Evolutionary conservation across 1,140 invertebrate species (phyloP), one percentile per base, ranked within the genome.

Genomic region (Macrosteles quadrilineatus): DNA sequence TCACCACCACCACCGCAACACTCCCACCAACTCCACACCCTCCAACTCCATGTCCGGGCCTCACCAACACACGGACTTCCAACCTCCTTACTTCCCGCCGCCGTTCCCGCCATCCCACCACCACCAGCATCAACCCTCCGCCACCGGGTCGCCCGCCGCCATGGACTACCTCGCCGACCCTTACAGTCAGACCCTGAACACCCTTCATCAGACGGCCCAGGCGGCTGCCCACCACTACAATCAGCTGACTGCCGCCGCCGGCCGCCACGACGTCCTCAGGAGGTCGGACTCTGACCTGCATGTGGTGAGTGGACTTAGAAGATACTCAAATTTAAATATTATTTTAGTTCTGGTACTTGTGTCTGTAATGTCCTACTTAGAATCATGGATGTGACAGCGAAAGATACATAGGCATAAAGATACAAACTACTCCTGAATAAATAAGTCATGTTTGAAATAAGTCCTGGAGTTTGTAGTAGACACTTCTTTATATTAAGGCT

Each of bases 21-120:
- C 86, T 31, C 53, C 68, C 36, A 69, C 55, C 45, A 59, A 69
- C 59, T 63, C 55, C 17, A 29, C 97, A 82, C 95, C 95, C 74
- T 95, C 95, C 12, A 97, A 97, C 80, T 66, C 63, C 32, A 45
- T 45, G 53, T 36, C 32, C 27, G 50, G 68, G 1, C 68, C 45
- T 40, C 68, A 59, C 53, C 50, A 69, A 25, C 50, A 62, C 53
- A 64, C 68, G 27, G 68, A 69, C 59, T 69, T 69, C 27, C 68
- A 97, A 83, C 95, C 95, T 74, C 95, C 95, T 12, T 97, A 97
- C 80, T 97, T 97, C 83, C 95, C 95, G 66, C 95, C 96, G 68
- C 95, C 95, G 43, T 97, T 97, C 81, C 90, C 92, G 32, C 86
- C 89, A 25, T 85, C 87, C 57, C 87, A 91, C 75, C 91, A 93